Evolutionary conservation across 2,888 invertebrate species (phyloP).

Genomic region (Drosophila demipolita): DNA sequence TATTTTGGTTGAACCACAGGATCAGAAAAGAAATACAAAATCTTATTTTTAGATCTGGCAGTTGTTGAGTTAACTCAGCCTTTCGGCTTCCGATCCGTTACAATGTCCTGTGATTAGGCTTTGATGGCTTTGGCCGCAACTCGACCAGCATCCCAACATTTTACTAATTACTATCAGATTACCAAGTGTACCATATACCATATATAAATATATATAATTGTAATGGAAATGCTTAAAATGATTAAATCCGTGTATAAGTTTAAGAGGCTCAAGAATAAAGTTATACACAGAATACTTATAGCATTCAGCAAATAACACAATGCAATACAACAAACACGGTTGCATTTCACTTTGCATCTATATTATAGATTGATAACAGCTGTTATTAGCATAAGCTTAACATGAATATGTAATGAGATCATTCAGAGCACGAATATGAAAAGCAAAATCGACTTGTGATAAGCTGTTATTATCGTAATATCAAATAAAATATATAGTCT

Average conservation of each 20-base stretch:
- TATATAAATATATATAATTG: slow-evolving; percentile 38
- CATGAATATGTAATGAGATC: not conserved
- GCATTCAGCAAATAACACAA: not conserved
- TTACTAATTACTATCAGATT: slow-evolving; percentile 38
- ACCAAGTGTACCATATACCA: slow-evolving; percentile 10
- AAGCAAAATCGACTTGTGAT: not conserved
- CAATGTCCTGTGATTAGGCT: slow-evolving; percentile 64
- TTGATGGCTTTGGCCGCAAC: slow-evolving; percentile 31
- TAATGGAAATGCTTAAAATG: slow-evolving; percentile 3
- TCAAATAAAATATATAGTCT: not conserved
- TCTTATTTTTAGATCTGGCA: slow-evolving; percentile 66
- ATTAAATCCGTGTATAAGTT: slow-evolving; percentile 20
- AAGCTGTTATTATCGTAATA: not conserved
- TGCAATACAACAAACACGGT: not conserved
- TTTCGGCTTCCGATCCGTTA: slow-evolving; percentile 5
- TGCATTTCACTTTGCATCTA: not conserved
- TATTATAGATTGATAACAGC: not conserved
- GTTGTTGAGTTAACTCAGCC: slow-evolving; percentile 28
- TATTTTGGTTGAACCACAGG: slow-evolving; percentile 45
- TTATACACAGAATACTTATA: not conserved
- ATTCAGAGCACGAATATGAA: not conserved
- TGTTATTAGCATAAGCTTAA: not conserved
- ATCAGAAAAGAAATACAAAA: slow-evolving; percentile 32
- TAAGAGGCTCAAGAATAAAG: not conserved
- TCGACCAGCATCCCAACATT: slow-evolving; percentile 31